Percentiles rank a stretch among this genome's conserved stretches.
Evolutionary conservation across 1,140 invertebrate genomes (phyloP).

Genomic region (Mycetomoellerius zeteki): DNA sequence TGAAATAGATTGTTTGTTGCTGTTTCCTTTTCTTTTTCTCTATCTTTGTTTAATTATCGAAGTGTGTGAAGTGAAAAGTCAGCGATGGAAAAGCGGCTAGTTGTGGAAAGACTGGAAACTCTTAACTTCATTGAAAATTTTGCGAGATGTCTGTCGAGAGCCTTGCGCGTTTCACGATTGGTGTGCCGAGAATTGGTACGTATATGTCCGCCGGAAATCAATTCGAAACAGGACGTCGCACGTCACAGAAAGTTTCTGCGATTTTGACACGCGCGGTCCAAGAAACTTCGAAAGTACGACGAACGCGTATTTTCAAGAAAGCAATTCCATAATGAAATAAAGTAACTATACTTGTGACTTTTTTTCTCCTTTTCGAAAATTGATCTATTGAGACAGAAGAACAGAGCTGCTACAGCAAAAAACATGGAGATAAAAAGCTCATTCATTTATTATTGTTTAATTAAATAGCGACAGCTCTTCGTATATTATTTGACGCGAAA

Average conservation of each 20-base stretch:
- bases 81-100: background rate
- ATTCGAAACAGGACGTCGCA: constrained; percentile 37
- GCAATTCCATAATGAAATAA: constrained; percentile 44
- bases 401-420: background rate
- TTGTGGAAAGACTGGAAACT: background rate
- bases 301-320: background rate
- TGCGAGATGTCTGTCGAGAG: background rate
- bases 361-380: background rate
- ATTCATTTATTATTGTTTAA: constrained; percentile 33
- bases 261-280: background rate
- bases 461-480: background rate
- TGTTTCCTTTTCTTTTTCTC: background rate
- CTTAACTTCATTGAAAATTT: constrained; percentile 28
- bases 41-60: background rate
- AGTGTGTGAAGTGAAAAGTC: background rate
- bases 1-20: background rate
- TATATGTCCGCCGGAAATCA: constrained; percentile 19
- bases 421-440: background rate
- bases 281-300: background rate
- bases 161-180: background rate
- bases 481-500: background rate
- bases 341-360: background rate
- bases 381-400: background rate
- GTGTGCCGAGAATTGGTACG: background rate
- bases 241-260: constrained; percentile 37